Base-by-base conservation (phyloP, 2,113 vertebrate species). In the Lophius piscatorius region DNA sequence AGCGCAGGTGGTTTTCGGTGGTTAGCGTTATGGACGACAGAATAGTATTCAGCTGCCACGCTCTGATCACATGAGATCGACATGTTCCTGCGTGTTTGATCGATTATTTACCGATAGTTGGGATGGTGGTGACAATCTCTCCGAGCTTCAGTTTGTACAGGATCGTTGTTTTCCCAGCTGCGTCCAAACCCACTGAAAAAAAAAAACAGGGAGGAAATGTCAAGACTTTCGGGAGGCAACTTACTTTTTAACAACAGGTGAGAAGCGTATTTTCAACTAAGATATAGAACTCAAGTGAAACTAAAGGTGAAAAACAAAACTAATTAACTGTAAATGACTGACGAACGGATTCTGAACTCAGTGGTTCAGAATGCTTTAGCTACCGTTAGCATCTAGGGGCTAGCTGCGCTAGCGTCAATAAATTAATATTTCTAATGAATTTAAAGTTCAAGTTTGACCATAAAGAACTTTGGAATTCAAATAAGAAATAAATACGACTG, bases 121-220 rank as follows among this genome's bases (percentile, higher is more conserved):
- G 94, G 84, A 96, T 97, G 60, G 95, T 96, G 79, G 94, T 97
- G 76, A 97, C 95, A n/a, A 96, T 93, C 82, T 97, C 94, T 14
- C 95, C 95, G 42, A 97, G 91, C 76, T 97, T 97, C 71, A 97
- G 90, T 78, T 97, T 96, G 90, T 97, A 97, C 18, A 97, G 91
- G 76, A 97, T 97, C n/a, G 95, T 97, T 31, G 95, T 97, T 88
- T 97, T 97, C 9, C 95, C 95, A 9, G 95, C 95, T 1, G 95
- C 95, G 45, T 97, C 95, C 89, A 97, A 88, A 74, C 95, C 95
- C 58, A 96, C 94, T 95, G 88, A 76, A 89, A 80, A 8, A 16
- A 1, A 1, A 13, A 13, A 33, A 4, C 39, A 40, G 39, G 18
- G 16, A 7, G 9, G 17, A 40, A 12, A 1, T 7, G 10, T 41